A percentile compares a stretch with the other conserved stretches of the same genome.
These are phyloP conservation scores for Sitophilus oryzae DNA, from an alignment of 1,140 invertebrate genomes.

Conservation along the genomic window DNA sequence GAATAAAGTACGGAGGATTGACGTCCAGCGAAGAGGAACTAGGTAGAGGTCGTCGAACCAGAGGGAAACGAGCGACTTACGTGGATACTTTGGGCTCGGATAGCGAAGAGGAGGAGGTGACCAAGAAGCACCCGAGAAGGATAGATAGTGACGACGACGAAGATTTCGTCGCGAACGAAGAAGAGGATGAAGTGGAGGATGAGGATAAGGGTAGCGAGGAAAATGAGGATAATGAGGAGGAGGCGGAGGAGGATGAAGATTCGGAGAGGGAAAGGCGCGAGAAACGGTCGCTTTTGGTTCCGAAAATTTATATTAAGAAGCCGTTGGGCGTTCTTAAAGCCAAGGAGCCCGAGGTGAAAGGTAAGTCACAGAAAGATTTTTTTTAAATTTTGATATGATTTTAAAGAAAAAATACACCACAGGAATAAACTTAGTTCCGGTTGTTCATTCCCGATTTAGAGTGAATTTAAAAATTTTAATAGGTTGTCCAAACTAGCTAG, in stretches of 20 bases:
- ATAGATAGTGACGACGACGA: slow-evolving; percentile 41
- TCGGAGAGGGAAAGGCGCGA: slow-evolving; percentile 10
- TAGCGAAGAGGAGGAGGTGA: slow-evolving; percentile 49
- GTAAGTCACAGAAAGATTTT: no score
- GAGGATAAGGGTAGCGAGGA: slow-evolving; percentile 37
- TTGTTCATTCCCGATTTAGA: no score
- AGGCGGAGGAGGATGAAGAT: slow-evolving; percentile 18
- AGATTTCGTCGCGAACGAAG: slow-evolving; percentile 49
- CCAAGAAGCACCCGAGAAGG: slow-evolving; percentile 17
- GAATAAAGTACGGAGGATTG: slow-evolving; percentile 50
- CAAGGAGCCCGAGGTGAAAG: slow-evolving; percentile 28
- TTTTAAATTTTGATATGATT: no score
- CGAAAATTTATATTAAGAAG: slow-evolving; percentile 31
- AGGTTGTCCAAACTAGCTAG: no score
- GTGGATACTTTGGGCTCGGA: slow-evolving; percentile 58
- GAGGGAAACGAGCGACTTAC: slow-evolving; percentile 67
- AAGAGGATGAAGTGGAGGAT: slow-evolving; percentile 37
- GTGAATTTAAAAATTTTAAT: no score
- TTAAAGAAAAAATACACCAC: no score
- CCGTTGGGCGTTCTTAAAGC: slow-evolving; percentile 43
- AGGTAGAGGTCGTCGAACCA: slow-evolving; percentile 50
- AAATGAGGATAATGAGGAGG: slow-evolving; percentile 27
- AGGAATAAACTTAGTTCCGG: no score
- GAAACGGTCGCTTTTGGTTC: slow-evolving; percentile 33
- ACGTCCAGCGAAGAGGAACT: slow-evolving; percentile 49